Conservation (phyloP, 1,140 invertebrate species). For the Pollicipes pollicipes region DNA sequence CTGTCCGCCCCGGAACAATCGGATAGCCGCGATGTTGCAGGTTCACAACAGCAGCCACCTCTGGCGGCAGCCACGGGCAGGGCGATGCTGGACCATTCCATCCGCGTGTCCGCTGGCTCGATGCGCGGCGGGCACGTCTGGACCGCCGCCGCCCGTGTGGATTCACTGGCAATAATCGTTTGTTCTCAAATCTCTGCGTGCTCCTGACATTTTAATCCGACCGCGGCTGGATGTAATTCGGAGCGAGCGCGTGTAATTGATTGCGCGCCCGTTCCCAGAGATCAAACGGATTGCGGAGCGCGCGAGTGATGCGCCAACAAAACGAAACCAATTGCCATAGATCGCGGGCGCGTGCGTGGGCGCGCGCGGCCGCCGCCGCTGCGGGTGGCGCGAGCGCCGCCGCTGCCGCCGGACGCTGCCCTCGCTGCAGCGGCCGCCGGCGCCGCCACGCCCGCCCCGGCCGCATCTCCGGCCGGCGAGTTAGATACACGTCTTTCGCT, state of each 20-base stretch:
- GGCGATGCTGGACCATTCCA: no score
- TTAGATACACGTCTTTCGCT: background rate
- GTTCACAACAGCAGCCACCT: no score
- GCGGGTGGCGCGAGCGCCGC: no score
- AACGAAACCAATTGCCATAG: background rate
- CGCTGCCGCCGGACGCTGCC: background rate
- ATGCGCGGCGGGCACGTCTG: no score
- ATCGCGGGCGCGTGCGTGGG: background rate
- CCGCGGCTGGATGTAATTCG: background rate
- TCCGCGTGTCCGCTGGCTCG: no score
- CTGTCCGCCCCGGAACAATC: no score
- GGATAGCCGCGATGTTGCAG: no score
- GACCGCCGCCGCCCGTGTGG: no score
- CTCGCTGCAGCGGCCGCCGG: background rate
- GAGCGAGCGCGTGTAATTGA: background rate
- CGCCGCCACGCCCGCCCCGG: no score
- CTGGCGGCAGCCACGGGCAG: no score
- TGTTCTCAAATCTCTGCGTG: background rate
- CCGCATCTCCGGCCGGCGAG: background rate
- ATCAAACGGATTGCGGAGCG: background rate
- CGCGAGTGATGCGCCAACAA: background rate
- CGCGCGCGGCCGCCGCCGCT: no score
- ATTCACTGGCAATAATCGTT: background rate
- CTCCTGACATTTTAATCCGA: background rate
- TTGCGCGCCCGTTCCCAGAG: background rate